Percentiles rank a stretch among this genome's conserved stretches.
These are phyloP conservation scores for Paramisgurnus dabryanus DNA, from an alignment of 2,113 vertebrate species.

Conservation along the genomic window DNA sequence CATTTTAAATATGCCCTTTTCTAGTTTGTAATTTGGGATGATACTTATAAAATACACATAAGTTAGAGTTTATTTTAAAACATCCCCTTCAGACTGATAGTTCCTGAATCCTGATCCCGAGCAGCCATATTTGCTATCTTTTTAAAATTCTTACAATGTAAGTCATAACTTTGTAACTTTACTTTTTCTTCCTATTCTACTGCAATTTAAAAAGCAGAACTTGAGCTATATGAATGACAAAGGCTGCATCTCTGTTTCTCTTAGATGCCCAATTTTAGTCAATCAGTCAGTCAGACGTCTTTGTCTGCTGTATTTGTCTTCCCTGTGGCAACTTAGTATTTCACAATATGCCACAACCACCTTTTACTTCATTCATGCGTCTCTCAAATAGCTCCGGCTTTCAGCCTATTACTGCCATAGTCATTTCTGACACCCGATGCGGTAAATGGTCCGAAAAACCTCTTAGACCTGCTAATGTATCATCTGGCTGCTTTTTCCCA, in stretches of 20 bases:
- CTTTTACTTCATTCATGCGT: conserved; percentile 18
- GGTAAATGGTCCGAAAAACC: conserved; percentile 19
- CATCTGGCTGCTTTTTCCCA: neutral
- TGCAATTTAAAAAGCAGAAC: conserved; percentile 3
- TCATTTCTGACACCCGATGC: conserved; percentile 17
- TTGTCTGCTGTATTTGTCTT: conserved; percentile 16
- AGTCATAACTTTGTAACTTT: neutral
- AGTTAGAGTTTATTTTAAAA: no score
- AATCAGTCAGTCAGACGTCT: conserved; percentile 17
- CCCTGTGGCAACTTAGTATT: conserved; percentile 1
- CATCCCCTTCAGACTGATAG: no score
- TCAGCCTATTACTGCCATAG: neutral
- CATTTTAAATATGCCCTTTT: no score
- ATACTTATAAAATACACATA: no score
- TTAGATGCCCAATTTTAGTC: conserved; percentile 20
- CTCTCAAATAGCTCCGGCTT: conserved; percentile 13
- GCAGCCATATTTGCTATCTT: no score
- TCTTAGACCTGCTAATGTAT: conserved; percentile 18
- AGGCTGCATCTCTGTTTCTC: conserved; percentile 4
- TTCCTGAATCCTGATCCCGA: no score
- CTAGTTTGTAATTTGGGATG: no score
- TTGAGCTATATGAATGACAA: neutral
- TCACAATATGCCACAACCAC: conserved; percentile 16
- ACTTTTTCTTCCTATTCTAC: neutral
- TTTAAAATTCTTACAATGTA: no score